phyloP scores from a whole-genome alignment of 2,888 invertebrate species.

The Diabrotica balteata region DNA sequence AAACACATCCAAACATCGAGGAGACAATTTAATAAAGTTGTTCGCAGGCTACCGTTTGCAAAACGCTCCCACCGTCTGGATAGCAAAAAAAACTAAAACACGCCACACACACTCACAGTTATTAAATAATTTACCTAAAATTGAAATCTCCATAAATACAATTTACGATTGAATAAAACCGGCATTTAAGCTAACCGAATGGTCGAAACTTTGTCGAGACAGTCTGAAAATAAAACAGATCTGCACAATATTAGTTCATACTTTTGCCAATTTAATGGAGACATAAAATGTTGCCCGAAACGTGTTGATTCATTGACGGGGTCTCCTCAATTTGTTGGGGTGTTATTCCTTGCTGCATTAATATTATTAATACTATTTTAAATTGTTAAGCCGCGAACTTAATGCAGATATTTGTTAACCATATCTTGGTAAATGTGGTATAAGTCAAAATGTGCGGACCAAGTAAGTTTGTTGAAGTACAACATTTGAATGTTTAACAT shows the following conservation, averaged over 20 bases:
- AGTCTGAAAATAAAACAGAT: conserved; percentile 7
- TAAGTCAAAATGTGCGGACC: no score
- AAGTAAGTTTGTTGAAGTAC: no score
- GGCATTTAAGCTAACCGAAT: conserved; percentile 6
- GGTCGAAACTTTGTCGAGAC: conserved; percentile 9
- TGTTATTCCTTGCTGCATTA: no score
- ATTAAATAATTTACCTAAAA: neutral
- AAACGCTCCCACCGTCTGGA: neutral
- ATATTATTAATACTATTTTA: no score
- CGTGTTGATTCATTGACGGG: neutral
- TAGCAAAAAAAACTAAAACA: neutral
- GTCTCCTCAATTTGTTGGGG: neutral
- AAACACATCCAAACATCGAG: neutral
- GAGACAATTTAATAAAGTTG: neutral
- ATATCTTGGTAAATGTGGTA: no score
- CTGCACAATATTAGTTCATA: conserved; percentile 14
- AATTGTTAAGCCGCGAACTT: no score
- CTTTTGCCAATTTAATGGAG: conserved; percentile 13
- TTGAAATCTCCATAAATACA: neutral
- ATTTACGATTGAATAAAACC: neutral
- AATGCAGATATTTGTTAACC: no score
- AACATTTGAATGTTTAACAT: no score
- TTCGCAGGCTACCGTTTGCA: neutral
- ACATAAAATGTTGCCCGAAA: conserved; percentile 11
- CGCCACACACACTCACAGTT: neutral